Base-by-base conservation (phyloP, 2,113 vertebrate species). In the Oreochromis spilurus region DNA sequence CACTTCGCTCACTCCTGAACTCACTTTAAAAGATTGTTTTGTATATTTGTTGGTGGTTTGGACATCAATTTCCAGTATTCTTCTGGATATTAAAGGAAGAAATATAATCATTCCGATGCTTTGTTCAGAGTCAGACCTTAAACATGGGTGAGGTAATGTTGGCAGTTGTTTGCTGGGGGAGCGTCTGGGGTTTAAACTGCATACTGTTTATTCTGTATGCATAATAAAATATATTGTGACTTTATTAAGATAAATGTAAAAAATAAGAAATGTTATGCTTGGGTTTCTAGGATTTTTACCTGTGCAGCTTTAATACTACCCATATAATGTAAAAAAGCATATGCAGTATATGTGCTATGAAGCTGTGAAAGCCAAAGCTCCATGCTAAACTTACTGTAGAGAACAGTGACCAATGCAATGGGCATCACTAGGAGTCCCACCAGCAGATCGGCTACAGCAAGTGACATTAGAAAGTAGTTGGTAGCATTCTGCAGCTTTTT, bases 391-490 rank as follows among this genome's bases (percentile, higher is more conserved):
- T 95, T 91, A 95, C 92, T 92, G 87, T 96, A 98, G 34, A 99
- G 95, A 90, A 99, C 96, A 4, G 97, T 98, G 81, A 98, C 75
- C 19, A 99, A 97, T 65, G 98, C 99, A 62, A 97, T 96, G 1
- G 99, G 99, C 99, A 99, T 99, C 95, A 99, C 98, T 84, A 99
- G 96, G 81, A 99, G 93, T 93, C 99, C 99, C 94, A 99, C 98
- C 6, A 99, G 96, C 92, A 99, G 94, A 89, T 99, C 99, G 7
- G 99, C 99, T 89, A 97, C 97, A 0, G 99, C 98, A 92, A 99
- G 95, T 2, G 99, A 99, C 54, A 98, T 99, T 89, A 99, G 95
- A 91, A 99, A 99, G 95, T 99, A 99, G 96, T 99, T 99, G 67
- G 97, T 99, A 84, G 98, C 99, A 9, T 99, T 98, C 81, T 99